Conservation (phyloP, 2,888 invertebrate species). For the Blera fallax region DNA sequence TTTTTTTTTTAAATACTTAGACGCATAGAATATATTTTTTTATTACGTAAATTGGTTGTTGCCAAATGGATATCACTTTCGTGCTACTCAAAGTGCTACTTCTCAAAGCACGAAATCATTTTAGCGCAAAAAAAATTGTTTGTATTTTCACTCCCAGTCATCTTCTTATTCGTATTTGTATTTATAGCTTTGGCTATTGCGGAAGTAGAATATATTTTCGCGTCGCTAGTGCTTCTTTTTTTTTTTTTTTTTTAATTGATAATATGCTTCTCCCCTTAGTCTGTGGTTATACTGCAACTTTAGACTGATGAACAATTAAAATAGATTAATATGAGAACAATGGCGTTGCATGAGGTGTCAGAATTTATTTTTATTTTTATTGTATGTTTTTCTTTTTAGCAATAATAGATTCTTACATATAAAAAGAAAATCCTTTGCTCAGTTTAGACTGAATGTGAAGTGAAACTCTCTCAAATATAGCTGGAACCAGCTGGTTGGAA, state of each 20-base stretch:
- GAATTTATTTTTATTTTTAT: background rate
- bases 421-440: background rate
- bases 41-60: slow-evolving; percentile 37
- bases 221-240: slow-evolving; percentile 9
- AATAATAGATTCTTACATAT: background rate
- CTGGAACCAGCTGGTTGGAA: slow-evolving; percentile 44
- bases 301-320: slow-evolving; percentile 52
- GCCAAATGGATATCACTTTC: slow-evolving; percentile 52
- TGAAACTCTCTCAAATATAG: slow-evolving; percentile 1
- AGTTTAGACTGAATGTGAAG: background rate
- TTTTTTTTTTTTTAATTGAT: slow-evolving; percentile 7
- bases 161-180: slow-evolving; percentile 5
- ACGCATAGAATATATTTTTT: slow-evolving; percentile 2
- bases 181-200: slow-evolving; percentile 57
- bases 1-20: slow-evolving; percentile 16
- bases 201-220: slow-evolving; percentile 56
- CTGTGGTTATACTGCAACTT: slow-evolving; percentile 14
- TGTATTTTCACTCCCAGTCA: slow-evolving; percentile 19
- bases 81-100: slow-evolving; percentile 41
- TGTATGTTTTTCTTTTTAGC: too few relatives aligned
- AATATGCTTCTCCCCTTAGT: background rate
- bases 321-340: slow-evolving; percentile 5
- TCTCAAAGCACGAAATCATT: slow-evolving; percentile 29
- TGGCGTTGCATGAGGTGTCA: background rate
- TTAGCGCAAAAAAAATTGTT: background rate